A percentile compares a stretch with the other conserved stretches of the same genome.
These are phyloP conservation scores for Stichodactyla helianthus DNA, from an alignment of 64 coral and sea anemone genomes.

Conservation along the genomic window DNA sequence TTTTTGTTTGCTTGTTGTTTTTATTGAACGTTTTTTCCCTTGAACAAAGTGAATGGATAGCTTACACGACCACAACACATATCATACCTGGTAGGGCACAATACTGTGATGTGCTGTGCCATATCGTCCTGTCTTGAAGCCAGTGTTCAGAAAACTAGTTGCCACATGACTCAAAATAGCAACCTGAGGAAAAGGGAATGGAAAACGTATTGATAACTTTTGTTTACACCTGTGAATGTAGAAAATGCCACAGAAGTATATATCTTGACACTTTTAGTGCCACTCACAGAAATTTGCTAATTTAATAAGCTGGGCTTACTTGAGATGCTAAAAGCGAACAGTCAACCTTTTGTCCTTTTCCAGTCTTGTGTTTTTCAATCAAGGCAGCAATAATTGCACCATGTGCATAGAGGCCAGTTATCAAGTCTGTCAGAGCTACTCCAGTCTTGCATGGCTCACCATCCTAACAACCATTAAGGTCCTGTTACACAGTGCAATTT, in stretches of 20 bases:
- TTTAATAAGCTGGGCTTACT: conserved; percentile 14
- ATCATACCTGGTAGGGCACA: conserved; percentile 79
- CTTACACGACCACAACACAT: no score
- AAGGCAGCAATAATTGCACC: conserved; percentile 81
- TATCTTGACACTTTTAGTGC: no score
- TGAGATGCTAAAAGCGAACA: conserved; percentile 83
- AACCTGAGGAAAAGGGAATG: conserved; percentile 28
- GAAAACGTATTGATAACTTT: no score
- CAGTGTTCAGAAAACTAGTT: conserved; percentile 78
- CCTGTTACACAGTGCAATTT: no score
- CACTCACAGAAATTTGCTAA: background rate
- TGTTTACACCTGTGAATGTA: no score
- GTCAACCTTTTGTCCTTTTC: conserved; percentile 75
- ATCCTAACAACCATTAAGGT: conserved; percentile 44
- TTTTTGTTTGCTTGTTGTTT: no score
- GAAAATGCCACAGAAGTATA: no score
- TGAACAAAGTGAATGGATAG: no score
- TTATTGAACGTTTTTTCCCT: no score
- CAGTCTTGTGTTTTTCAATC: conserved; percentile 71
- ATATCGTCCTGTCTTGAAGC: conserved; percentile 75
- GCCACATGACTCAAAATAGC: conserved; percentile 69
- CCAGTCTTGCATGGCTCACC: conserved; percentile 74
- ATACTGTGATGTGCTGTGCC: conserved; percentile 86
- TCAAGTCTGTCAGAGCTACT: conserved; percentile 76
- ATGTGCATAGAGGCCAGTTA: conserved; percentile 83